Evolutionary conservation across 2,888 invertebrate genomes (phyloP), one percentile per base, ranked within the genome.

Genomic region (Sabellastarte sp.): DNA sequence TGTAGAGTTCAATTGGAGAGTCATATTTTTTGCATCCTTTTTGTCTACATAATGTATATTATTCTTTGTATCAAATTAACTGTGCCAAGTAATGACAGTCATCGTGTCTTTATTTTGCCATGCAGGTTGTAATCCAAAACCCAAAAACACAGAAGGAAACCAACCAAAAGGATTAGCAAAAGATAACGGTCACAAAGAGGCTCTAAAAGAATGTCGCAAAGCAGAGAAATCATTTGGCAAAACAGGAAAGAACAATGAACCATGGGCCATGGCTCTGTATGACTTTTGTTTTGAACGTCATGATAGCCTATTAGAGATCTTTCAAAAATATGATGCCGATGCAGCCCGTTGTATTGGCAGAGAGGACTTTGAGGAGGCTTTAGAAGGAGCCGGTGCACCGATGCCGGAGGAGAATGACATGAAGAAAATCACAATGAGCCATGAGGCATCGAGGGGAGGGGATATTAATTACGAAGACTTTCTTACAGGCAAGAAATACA

Each of bases 101-200:
- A n/a, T n/a, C n/a, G n/a, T n/a, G n/a, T n/a, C n/a, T n/a, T n/a
- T n/a, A n/a, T n/a, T n/a, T n/a, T n/a, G n/a, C n/a, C 61, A 64
- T 65, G 1, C 64, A 84, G 84, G 84, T 33, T 81, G 82, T 70
- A 84, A 84, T 70, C 82, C 84, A n/a, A 84, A 84, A 70, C 74
- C 76, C 41, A 84, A 84, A 71, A 83, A 84, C 67, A 74, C 74
- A 63, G 81, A 82, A 59, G 84, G 84, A 2, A 67, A 76, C 33
- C 74, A 76, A 24, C 79, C 83, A 10, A 77, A 75, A 66, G 60
- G 68, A 2, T 69, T 84, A 29, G 84, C 84, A 15, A 84, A 84
- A 70, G 82, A 82, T 32, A 73, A 70, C 59, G 80, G 80, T 2
- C 74, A 79, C 66, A 84, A 84, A 68, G 82, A 80, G 32, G 79